These are phyloP conservation scores for Nephila pilipes DNA, from an alignment of 1,140 invertebrate species.

Conservation along the genomic window DNA sequence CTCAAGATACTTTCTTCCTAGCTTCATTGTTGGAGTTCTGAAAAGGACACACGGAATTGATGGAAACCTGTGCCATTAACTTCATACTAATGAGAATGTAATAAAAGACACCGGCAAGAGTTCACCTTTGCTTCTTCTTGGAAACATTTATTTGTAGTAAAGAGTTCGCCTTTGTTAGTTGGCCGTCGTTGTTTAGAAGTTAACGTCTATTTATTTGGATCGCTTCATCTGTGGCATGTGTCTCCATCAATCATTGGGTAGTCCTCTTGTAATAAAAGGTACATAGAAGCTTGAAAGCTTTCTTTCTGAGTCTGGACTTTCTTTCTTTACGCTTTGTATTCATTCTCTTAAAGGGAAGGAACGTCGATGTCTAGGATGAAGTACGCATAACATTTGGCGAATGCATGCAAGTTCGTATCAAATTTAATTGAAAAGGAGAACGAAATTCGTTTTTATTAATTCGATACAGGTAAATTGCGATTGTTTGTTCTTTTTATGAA, in stretches of 20 bases:
- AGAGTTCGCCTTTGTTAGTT: not conserved
- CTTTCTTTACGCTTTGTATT: not conserved
- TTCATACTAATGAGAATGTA: slow-evolving; percentile 13
- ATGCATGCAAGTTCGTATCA: too few relatives aligned
- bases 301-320: not conserved
- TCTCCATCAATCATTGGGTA: not conserved
- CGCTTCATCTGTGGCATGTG: not conserved
- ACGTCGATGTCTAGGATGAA: not conserved
- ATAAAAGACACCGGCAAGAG: slow-evolving; percentile 4
- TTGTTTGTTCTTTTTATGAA: too few relatives aligned
- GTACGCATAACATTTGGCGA: too few relatives aligned
- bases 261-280: not conserved
- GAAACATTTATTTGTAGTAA: not conserved
- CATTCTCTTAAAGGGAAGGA: not conserved
- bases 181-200: not conserved
- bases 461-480: too few relatives aligned
- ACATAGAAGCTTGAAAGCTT: not conserved
- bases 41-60: not conserved
- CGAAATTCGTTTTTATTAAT: too few relatives aligned
- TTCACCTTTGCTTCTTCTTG: not conserved
- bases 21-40: too few relatives aligned
- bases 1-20: not conserved
- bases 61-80: not conserved
- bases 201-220: not conserved
- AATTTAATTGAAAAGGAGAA: too few relatives aligned